Percentiles rank a stretch among this genome's conserved stretches.
Conservation (phyloP, 2,888 invertebrate species). For the Pyrgus malvae region DNA sequence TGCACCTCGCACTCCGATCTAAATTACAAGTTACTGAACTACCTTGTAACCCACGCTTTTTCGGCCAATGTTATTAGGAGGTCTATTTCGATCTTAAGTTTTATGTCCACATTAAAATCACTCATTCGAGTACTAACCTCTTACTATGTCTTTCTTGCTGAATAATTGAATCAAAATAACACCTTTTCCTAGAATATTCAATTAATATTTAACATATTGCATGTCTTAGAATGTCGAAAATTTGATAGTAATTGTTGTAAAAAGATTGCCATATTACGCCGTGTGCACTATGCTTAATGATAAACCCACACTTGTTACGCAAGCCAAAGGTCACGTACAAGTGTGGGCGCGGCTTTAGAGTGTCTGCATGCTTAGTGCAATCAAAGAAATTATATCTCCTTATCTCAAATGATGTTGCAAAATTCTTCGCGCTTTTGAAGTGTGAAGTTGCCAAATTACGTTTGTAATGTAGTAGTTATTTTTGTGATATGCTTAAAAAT, state of each 20-base stretch:
- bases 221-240: conserved; percentile 5
- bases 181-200: too few species aligned
- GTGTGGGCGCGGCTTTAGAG: conserved; percentile 38
- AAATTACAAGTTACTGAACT: too few species aligned
- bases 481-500: too few species aligned
- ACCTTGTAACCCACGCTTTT: too few species aligned
- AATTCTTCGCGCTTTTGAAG: conserved; percentile 2
- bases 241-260: conserved; percentile 21
- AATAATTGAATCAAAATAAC: too few species aligned
- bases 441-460: neutral
- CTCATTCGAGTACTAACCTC: too few species aligned
- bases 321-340: conserved; percentile 42
- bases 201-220: conserved; percentile 15
- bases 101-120: too few species aligned
- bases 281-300: conserved; percentile 25
- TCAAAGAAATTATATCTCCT: conserved; percentile 15
- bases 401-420: conserved; percentile 5
- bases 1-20: too few species aligned
- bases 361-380: conserved; percentile 14
- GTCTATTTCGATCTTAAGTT: too few species aligned
- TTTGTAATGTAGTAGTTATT: too few species aligned
- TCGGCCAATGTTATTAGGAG: too few species aligned
- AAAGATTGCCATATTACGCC: conserved; percentile 7
- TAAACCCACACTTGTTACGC: conserved; percentile 40
- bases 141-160: too few species aligned